Percentiles rank a stretch among this genome's conserved stretches.
Conservation (phyloP, 2,888 invertebrate species). For the Erynnis tages region DNA sequence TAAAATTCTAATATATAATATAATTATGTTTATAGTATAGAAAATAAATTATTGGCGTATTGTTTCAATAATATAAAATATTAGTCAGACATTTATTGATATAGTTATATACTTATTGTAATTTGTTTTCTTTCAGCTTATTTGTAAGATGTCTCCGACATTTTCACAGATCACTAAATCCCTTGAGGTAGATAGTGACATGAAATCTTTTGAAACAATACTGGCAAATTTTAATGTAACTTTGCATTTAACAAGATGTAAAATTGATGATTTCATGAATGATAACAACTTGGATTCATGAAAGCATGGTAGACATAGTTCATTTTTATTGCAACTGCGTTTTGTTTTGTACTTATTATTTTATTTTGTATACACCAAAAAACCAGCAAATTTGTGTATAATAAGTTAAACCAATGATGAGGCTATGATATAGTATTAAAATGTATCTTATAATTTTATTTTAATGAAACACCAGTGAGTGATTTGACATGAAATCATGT, state of each 20-base stretch:
- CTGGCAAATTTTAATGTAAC: constrained; percentile 70
- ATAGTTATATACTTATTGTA: too few species aligned
- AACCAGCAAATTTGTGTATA: too few species aligned
- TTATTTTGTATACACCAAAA: neutral
- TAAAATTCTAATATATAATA: too few species aligned
- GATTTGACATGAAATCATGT: too few species aligned
- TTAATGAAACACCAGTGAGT: too few species aligned
- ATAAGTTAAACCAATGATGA: too few species aligned
- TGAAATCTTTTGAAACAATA: constrained; percentile 59
- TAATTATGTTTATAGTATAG: too few species aligned
- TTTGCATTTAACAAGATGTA: constrained; percentile 81
- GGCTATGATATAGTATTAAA: too few species aligned
- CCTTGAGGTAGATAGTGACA: constrained; percentile 63
- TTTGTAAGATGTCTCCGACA: constrained; percentile 84
- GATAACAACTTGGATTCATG: constrained; percentile 74
- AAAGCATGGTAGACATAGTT: constrained; percentile 19
- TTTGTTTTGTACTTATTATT: constrained; percentile 31
- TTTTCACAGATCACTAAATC: constrained; percentile 78
- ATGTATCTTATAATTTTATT: too few species aligned
- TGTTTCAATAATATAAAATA: too few species aligned
- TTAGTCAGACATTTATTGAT: too few species aligned
- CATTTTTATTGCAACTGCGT: neutral
- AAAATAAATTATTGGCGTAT: too few species aligned
- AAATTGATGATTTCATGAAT: constrained; percentile 82
- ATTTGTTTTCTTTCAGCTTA: constrained; percentile 70